Base-by-base conservation (phyloP, 64 coral and sea anemone species). In the Stylophora pistillata region DNA sequence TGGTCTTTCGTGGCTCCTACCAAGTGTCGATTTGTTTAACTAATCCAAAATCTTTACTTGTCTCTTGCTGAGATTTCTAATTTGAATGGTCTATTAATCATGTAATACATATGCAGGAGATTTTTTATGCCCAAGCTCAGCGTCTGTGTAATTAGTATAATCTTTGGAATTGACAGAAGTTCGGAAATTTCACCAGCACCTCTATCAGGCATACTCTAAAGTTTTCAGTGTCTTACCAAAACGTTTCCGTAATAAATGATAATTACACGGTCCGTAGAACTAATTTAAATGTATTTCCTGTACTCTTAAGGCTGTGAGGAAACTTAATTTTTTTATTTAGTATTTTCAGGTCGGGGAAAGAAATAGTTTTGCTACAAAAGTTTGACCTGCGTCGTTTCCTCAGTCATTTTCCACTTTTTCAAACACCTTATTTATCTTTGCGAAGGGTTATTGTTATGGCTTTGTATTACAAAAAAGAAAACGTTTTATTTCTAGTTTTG, bases 21-120 rank as follows among this genome's bases (percentile, higher is more conserved):
- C 34, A 63, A 64, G 78, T 63, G 27, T 16, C 11, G 41, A 41
- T 23, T 84, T 84, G 80, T 84, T 84, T 68, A 84, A 84, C 80
- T 27, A 84, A 21, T 11, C 77, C 14, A 60, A 79, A 79, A 53
- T 56, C 23, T 47, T 7, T 7, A 4, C 75, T 15, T 56, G 23
- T 13, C 1, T 23, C 23, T 56, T 25, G 75, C 53, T 55, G 47
- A 52, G 75, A 78, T 78, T 78, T 73, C 23, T 26, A 23, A 53
- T 25, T 78, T 55, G 10, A 56, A 56, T 55, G 52, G n/a, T 56
- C 4, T 78, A 25, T 68, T 26, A 68, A 27, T 78, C 52, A 21
- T 55, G 12, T 0, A 23, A 26, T 20, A 56, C 52, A 26, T 5
- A 56, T 0, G 23, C 9, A 15, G 0, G 4, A 23, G 17, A 25